Percentiles rank a stretch among this genome's conserved stretches.
Evolutionary conservation across 2,797 vertebrate genomes (phyloP).

Genomic region (Atherinosoma microstoma): DNA sequence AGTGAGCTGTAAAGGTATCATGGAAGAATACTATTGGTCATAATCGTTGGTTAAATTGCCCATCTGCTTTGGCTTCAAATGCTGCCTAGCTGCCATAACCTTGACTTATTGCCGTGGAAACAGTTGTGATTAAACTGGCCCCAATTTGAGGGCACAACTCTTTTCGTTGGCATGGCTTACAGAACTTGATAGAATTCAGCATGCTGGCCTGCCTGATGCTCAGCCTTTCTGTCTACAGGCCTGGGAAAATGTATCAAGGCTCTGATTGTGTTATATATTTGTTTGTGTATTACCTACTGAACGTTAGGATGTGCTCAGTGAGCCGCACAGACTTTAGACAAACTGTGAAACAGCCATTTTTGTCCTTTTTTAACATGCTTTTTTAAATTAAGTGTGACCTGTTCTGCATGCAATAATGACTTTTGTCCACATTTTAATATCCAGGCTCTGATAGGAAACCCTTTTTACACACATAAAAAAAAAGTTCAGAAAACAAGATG

Average conservation of each 20-base stretch:
- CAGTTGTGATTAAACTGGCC: conserved; percentile 45
- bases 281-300: too few species aligned
- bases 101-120: conserved; percentile 50
- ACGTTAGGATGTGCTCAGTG: too few species aligned
- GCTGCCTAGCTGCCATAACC: conserved; percentile 53
- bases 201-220: conserved; percentile 4
- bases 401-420: too few species aligned
- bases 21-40: conserved; percentile 53
- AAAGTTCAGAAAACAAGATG: background rate
- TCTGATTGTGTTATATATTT: background rate
- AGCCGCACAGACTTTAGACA: too few species aligned
- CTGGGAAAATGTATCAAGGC: too few species aligned
- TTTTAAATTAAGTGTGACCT: too few species aligned
- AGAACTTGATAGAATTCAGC: conserved; percentile 30
- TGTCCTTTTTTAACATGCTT: too few species aligned
- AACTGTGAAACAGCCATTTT: too few species aligned
- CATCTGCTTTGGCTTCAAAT: conserved; percentile 58
- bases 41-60: conserved; percentile 64
- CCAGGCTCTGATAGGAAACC: background rate
- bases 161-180: conserved; percentile 35
- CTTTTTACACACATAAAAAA: background rate
- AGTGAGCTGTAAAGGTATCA: conserved; percentile 50
- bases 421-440: background rate
- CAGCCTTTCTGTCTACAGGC: background rate
- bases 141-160: conserved; percentile 37